Conservation (phyloP, 2,113 vertebrate genomes). For the Ploceus nigricollis region DNA sequence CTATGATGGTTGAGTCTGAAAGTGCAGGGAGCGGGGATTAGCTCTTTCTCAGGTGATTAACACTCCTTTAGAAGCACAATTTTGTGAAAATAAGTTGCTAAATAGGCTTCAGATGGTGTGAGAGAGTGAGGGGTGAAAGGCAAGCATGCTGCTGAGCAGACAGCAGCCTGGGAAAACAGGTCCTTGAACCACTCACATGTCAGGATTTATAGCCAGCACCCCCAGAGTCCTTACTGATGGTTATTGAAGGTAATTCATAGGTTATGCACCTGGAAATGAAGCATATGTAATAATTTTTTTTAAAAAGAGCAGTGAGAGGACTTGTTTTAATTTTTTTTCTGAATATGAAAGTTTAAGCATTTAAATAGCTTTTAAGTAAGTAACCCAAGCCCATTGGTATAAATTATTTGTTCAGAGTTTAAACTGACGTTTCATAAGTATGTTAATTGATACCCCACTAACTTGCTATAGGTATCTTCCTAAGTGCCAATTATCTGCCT, state of each 20-base stretch:
- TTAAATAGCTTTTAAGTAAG: slow-evolving; percentile 54
- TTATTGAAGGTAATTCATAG: neutral
- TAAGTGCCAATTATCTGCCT: slow-evolving; percentile 80
- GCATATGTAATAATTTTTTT: neutral
- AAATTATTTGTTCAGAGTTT: slow-evolving; percentile 67
- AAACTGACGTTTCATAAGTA: slow-evolving; percentile 71
- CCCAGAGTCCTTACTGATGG: neutral
- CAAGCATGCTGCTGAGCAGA: neutral
- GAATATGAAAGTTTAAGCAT: slow-evolving; percentile 20
- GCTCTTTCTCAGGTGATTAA: neutral
- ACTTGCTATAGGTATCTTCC: slow-evolving; percentile 70
- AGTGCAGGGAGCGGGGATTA: neutral
- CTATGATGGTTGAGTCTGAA: neutral
- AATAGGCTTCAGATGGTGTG: neutral
- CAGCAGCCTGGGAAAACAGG: neutral
- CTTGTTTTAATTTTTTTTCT: neutral
- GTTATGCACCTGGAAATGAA: neutral
- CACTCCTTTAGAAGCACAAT: neutral
- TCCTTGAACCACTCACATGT: neutral
- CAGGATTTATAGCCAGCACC: neutral
- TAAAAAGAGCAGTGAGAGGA: neutral
- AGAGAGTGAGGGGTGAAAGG: neutral
- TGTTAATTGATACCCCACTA: slow-evolving; percentile 70
- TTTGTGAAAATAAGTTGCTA: neutral
- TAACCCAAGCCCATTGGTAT: slow-evolving; percentile 56